phyloP scores from a whole-genome alignment of 1,140 invertebrate species.

The Drosophila navojoa region DNA sequence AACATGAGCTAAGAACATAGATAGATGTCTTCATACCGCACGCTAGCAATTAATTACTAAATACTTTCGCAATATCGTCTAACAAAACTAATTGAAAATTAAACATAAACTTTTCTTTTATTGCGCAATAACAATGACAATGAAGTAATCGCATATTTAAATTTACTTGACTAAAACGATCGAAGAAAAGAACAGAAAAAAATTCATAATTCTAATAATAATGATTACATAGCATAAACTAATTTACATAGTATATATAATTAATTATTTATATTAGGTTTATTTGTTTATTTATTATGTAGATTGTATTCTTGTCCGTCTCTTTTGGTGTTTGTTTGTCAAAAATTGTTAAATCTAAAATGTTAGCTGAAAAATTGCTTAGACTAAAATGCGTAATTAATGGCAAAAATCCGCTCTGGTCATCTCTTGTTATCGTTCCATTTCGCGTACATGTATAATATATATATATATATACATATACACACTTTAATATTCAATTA shows the following conservation, averaged over 20 bases:
- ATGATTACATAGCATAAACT: slow-evolving; percentile 16
- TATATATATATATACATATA: slow-evolving; percentile 22
- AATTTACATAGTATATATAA: slow-evolving; percentile 18
- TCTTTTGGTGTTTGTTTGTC: slow-evolving; percentile 54
- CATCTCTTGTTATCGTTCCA: slow-evolving; percentile 38
- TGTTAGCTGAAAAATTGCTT: slow-evolving; percentile 56
- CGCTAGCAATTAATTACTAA: slow-evolving; percentile 35
- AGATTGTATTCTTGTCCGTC: slow-evolving; percentile 23
- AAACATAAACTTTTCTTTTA: slow-evolving; percentile 31
- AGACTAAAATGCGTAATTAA: slow-evolving; percentile 74
- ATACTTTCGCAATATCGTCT: slow-evolving; percentile 35
- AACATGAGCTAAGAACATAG: slow-evolving; percentile 69
- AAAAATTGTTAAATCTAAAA: slow-evolving; percentile 49
- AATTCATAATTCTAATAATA: no score
- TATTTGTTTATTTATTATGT: not conserved
- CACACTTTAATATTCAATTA: slow-evolving; percentile 29
- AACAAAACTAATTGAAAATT: slow-evolving; percentile 55
- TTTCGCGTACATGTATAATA: slow-evolving; percentile 26
- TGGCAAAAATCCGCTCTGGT: slow-evolving; percentile 71
- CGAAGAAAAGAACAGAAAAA: slow-evolving; percentile 19
- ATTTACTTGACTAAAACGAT: slow-evolving; percentile 40
- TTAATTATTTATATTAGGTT: not conserved
- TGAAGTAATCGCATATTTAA: slow-evolving; percentile 34
- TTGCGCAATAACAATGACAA: slow-evolving; percentile 48
- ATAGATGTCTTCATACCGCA: slow-evolving; percentile 68